Conservation (phyloP, 2,888 invertebrate genomes). For the Melanophora roralis region DNA sequence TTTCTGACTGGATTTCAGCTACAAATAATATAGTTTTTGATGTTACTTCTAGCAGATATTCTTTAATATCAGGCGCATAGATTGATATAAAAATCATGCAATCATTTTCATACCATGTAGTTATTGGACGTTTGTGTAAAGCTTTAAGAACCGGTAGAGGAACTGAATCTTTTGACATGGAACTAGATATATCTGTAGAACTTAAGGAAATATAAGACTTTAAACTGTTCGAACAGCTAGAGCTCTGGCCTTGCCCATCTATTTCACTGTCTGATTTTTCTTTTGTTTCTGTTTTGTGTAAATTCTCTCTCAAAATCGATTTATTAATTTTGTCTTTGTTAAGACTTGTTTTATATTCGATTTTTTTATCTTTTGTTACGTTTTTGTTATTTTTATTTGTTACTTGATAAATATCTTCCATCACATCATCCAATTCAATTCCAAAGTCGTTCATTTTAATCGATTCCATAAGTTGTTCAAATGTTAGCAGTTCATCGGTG, state of each 20-base stretch:
- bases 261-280: conserved; percentile 26
- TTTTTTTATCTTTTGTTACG: not conserved
- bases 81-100: conserved; percentile 67
- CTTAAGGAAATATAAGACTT: conserved; percentile 47
- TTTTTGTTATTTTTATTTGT: not conserved
- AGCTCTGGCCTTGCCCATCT: conserved; percentile 51
- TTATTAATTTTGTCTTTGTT: not conserved
- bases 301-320: not conserved
- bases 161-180: not conserved
- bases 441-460: conserved; percentile 48
- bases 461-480: conserved; percentile 54
- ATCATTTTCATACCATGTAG: conserved; percentile 70
- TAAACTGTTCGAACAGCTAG: conserved; percentile 29
- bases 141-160: conserved; percentile 50
- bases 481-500: conserved; percentile 36
- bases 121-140: conserved; percentile 66
- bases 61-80: conserved; percentile 66
- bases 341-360: not conserved
- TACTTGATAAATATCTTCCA: conserved; percentile 18
- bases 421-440: conserved; percentile 37
- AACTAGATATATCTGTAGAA: conserved; percentile 34
- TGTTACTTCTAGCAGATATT: conserved; percentile 67
- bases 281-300: not conserved
- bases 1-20: conserved; percentile 60
- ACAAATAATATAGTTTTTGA: conserved; percentile 60